Base-by-base conservation (phyloP, 2,888 invertebrate species). In the Leptogaster cylindrica region DNA sequence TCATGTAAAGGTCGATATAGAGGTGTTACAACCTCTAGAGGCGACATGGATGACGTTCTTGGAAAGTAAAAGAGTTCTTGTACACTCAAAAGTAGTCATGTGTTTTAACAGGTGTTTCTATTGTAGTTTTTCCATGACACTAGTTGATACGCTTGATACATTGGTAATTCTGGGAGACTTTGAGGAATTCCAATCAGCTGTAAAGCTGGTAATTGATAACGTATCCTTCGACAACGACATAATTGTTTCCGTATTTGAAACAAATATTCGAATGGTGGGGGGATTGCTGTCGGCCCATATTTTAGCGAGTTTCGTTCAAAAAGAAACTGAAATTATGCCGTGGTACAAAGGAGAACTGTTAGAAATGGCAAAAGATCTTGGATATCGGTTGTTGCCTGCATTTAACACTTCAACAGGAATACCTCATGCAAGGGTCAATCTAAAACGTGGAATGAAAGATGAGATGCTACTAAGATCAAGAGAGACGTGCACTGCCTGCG, bases 351-450 rank as follows among this genome's bases (percentile, higher is more conserved):
- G 92, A 7, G 93, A 98, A 81, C 83, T 98, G 70, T 83, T 98
- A 18, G 84, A 85, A 48, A 89, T 95, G 89, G 97, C 98, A 0
- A 90, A 92, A 77, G 96, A 99, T 78, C 84, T 98, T 65, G 98
- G 96, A 2, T 91, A 90, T 77, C 85, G 97, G 71, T 84, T 98
- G 65, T 81, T 99, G 70, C 98, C 98, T n/a, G 97, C 98, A 2
- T 99, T 99, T 80, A 97, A 98, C 80, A 97, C 98, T 0, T 90
- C 95, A 2, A 97, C 97, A 1, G 98, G 98, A 48, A 93, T 98
- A 77, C 98, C 98, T 7, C 94, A 95, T 81, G 93, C 97, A n/a
- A 87, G 92, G 80, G 95, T 97, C 76, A 95, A 95, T 81, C 83
- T 95, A 27, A 88, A 88, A 31, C 84, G 89, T 76, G 97, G 96